Percentiles rank a stretch among this genome's conserved stretches.
Evolutionary conservation across 35 echinoderm and acorn worm genomes (phyloP).

Genomic region (Patiria miniata): DNA sequence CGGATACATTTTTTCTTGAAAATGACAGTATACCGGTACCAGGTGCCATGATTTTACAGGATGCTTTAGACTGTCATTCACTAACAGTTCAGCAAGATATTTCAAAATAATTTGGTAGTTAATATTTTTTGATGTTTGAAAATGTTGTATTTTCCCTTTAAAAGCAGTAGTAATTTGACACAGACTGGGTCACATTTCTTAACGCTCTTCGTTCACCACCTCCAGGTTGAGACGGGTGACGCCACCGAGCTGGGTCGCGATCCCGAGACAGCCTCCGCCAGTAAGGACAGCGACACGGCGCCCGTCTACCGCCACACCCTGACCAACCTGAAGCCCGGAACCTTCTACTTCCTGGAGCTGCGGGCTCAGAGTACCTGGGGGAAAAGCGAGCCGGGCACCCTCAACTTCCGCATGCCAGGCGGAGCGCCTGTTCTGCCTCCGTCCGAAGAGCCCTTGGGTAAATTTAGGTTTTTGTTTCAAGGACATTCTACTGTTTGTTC

Average conservation of each 20-base stretch:
- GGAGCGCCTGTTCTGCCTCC: not conserved
- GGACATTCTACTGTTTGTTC: too few species aligned
- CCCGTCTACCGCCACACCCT: conserved; percentile 33
- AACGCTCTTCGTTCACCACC: too few species aligned
- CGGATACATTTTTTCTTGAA: too few species aligned
- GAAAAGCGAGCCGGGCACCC: conserved; percentile 35
- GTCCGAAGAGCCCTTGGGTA: conserved; percentile 33
- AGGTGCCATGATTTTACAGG: too few species aligned
- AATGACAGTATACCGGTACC: too few species aligned
- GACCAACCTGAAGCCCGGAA: conserved; percentile 25
- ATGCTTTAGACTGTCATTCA: too few species aligned
- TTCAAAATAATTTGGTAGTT: too few species aligned
- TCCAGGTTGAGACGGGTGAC: conserved; percentile 12
- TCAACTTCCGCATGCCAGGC: conserved; percentile 32
- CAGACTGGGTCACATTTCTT: too few species aligned
- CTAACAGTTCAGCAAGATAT: too few species aligned
- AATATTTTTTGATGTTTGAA: too few species aligned
- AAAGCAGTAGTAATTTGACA: too few species aligned
- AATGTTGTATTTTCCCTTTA: too few species aligned
- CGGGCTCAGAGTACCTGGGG: conserved; percentile 41
- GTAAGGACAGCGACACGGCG: not conserved
- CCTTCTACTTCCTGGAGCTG: conserved; percentile 44
- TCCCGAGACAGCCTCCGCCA: not conserved
- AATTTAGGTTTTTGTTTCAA: not conserved
- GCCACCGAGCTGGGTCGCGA: conserved; percentile 5